Base-by-base conservation (phyloP, 2,888 invertebrate genomes). In the Apodemia mormo region DNA sequence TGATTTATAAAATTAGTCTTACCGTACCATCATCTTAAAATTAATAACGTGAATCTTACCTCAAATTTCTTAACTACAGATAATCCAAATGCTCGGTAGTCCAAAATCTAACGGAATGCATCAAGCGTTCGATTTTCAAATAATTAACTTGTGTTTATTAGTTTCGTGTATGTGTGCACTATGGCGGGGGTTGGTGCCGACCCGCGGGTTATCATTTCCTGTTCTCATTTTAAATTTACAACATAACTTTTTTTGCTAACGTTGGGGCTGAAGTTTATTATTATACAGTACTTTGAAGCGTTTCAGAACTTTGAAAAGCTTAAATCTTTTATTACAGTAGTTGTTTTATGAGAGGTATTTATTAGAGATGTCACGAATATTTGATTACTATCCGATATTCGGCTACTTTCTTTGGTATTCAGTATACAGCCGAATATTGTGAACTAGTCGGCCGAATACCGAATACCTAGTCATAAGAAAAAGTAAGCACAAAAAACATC, bases 181-280 rank as follows among this genome's bases (percentile, higher is more conserved):
- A 75, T 77, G 76, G 76, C 80, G 80, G 84, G 83, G 84, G 85
- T 83, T 81, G 78, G 52, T 81, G 83, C 83, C 86, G 88, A 90
- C 90, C 91, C 87, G 85, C 86, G 90, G 91, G 92, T 93, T 92
- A 93, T 93, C 92, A 92, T 92, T 88, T 93, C 93, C 93, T 92
- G 92, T 92, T 87, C 90, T 86, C 86, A 89, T 90, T 92, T 90
- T 87, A 90, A 88, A 89, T 91, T 89, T 92, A 91, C 89, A 89
- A 86, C 90, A 84, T 85, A 81, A 81, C 79, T 78, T 79, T 89
- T 91, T 91, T 90, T 90, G 88, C 76, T 75, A 75, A 67, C 73
- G 75, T 75, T 75, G 78, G 80, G 84, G 82, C 84, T 85, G 84
- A 72, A 73, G 72, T 72, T 73, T 76, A 75, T 75, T 74, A 74